A percentile compares a stretch with the other conserved stretches of the same genome.
These are phyloP conservation scores for Monochamus saltuarius DNA, from an alignment of 1,140 invertebrate species.

Conservation along the genomic window DNA sequence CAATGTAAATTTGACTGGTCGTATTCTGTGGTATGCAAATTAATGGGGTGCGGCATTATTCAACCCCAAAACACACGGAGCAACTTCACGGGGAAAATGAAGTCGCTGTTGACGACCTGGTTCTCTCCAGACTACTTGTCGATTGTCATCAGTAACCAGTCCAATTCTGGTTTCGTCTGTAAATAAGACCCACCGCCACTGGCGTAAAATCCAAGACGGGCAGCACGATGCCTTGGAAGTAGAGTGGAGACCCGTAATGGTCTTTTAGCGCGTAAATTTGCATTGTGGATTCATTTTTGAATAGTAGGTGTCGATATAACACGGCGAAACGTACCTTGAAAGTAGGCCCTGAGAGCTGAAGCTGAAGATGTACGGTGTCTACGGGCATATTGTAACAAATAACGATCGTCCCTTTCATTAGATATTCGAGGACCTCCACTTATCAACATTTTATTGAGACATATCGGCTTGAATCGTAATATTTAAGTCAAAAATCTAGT, in stretches of 20 bases:
- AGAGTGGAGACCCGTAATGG: slow-evolving; percentile 11
- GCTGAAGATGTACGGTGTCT: slow-evolving; percentile 5
- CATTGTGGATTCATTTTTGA: slow-evolving; percentile 3
- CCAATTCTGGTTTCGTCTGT: slow-evolving; percentile 13
- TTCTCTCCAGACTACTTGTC: slow-evolving; percentile 12
- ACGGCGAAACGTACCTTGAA: slow-evolving; percentile 8
- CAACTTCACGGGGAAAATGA: slow-evolving; percentile 9
- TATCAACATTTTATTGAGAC: too few relatives aligned
- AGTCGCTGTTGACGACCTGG: slow-evolving; percentile 4
- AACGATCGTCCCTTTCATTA: slow-evolving; percentile 15
- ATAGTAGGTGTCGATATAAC: too few relatives aligned
- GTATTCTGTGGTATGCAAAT: slow-evolving; percentile 10
- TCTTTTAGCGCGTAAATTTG: slow-evolving; percentile 12
- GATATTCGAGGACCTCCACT: background rate
- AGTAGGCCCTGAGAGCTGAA: slow-evolving; percentile 10
- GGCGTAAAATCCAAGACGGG: slow-evolving; percentile 10
- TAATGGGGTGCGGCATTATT: background rate
- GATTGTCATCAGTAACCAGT: slow-evolving; percentile 10
- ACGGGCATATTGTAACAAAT: slow-evolving; percentile 11
- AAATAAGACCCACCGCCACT: slow-evolving; percentile 20
- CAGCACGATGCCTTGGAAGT: slow-evolving; percentile 9
- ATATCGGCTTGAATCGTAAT: too few relatives aligned
- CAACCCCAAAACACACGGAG: slow-evolving; percentile 4
- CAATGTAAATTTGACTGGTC: too few relatives aligned
- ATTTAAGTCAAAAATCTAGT: too few relatives aligned